phyloP scores from a whole-genome alignment of 2,888 invertebrate genomes.

The Drepanosiphum platanoidis region DNA sequence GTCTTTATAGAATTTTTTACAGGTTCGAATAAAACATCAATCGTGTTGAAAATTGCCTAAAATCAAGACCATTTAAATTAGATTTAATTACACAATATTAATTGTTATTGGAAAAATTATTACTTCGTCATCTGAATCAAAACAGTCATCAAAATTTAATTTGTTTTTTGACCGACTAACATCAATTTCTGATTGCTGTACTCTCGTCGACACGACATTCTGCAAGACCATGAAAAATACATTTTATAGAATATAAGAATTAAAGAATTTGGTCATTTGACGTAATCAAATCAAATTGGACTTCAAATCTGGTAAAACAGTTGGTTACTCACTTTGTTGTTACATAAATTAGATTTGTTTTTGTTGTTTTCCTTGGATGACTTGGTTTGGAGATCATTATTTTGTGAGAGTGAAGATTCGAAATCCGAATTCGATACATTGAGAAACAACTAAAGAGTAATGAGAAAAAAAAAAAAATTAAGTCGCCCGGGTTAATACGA shows the following conservation, averaged over 20 bases:
- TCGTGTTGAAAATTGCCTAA: slow-evolving; percentile 43
- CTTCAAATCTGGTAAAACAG: too few species aligned
- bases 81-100: background rate
- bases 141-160: slow-evolving; percentile 33
- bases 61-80: background rate
- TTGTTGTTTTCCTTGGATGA: background rate
- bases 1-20: background rate
- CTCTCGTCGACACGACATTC: background rate
- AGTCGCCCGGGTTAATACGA: background rate
- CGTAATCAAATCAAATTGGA: too few species aligned
- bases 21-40: background rate
- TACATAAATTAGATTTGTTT: background rate
- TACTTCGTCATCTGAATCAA: slow-evolving; percentile 57
- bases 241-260: too few species aligned
- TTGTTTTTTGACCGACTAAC: background rate
- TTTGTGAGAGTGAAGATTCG: slow-evolving; percentile 22
- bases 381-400: background rate
- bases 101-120: background rate
- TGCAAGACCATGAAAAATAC: background rate
- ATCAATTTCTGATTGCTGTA: background rate
- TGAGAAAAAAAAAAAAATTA: too few species aligned
- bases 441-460: slow-evolving; percentile 21
- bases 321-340: slow-evolving; percentile 21
- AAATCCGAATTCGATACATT: slow-evolving; percentile 28
- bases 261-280: too few species aligned